Percentiles rank a stretch among this genome's conserved stretches.
These are phyloP conservation scores for Drymodes brunneopygia DNA, from an alignment of 2,113 vertebrate species.

Conservation along the genomic window DNA sequence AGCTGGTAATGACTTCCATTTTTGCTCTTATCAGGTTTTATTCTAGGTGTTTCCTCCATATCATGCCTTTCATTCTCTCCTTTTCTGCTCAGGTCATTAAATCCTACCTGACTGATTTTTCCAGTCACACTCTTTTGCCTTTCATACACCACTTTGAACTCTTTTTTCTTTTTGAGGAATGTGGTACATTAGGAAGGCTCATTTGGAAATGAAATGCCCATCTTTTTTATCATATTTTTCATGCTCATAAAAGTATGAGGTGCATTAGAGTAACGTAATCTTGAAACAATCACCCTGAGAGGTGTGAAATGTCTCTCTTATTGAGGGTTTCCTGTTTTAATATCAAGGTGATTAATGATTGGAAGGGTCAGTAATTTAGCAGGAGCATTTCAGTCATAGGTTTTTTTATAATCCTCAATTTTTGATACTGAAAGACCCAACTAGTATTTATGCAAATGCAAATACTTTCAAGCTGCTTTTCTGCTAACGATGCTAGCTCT, in stretches of 20 bases:
- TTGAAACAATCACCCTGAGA: background rate
- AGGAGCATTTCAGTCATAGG: background rate
- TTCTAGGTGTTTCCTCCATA: background rate
- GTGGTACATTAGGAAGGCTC: background rate
- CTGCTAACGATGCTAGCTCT: background rate
- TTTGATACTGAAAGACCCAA: background rate
- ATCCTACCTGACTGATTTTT: background rate
- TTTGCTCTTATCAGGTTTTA: background rate
- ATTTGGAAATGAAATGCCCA: background rate
- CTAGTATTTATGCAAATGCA: background rate
- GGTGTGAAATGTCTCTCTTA: background rate
- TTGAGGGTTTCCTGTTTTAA: background rate
- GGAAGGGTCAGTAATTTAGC: background rate
- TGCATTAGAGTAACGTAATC: background rate
- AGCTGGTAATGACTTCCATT: background rate
- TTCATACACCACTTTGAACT: background rate
- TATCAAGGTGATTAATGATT: background rate
- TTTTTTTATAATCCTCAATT: background rate
- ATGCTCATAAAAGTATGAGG: background rate
- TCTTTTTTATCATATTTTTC: constrained; percentile 3
- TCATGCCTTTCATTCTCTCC: background rate
- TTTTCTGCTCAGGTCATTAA: background rate
- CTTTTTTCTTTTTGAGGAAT: background rate
- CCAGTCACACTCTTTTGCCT: background rate
- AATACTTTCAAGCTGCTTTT: background rate